phyloP scores from a whole-genome alignment of 1,140 invertebrate genomes.

The Papilio xuthus region DNA sequence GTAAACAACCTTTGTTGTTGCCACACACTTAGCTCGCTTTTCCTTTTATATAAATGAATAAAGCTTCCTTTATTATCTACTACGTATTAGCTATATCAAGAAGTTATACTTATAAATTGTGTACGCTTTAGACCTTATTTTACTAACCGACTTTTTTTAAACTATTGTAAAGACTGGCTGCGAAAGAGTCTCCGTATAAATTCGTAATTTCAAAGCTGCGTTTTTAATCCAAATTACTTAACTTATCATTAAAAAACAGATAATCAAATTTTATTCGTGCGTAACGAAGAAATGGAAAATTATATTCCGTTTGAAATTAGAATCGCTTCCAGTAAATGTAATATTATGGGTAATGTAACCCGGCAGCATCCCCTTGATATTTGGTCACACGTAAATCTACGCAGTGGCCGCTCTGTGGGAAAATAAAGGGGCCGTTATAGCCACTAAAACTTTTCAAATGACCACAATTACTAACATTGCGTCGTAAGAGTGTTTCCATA shows the following conservation, averaged over 20 bases:
- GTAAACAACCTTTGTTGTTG: slow-evolving; percentile 22
- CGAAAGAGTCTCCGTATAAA: too few relatives aligned
- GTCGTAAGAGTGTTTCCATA: slow-evolving; percentile 58
- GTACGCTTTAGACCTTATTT: too few relatives aligned
- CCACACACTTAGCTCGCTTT: neutral
- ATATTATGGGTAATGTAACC: slow-evolving; percentile 36
- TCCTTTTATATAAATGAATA: slow-evolving; percentile 16
- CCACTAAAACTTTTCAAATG: slow-evolving; percentile 71
- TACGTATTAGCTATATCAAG: neutral
- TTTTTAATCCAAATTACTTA: too few relatives aligned
- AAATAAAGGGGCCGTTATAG: slow-evolving; percentile 64
- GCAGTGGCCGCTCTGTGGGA: slow-evolving; percentile 45
- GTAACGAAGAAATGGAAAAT: neutral
- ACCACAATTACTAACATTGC: slow-evolving; percentile 61
- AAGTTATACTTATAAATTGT: too few relatives aligned
- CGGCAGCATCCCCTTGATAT: slow-evolving; percentile 39
- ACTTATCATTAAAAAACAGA: too few relatives aligned
- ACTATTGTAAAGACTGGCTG: too few relatives aligned
- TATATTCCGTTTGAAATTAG: neutral
- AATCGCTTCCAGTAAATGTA: slow-evolving; percentile 23
- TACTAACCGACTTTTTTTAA: too few relatives aligned
- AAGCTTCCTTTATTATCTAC: slow-evolving; percentile 12
- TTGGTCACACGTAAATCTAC: slow-evolving; percentile 49
- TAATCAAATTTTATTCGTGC: neutral
- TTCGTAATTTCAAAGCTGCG: too few relatives aligned